Evolutionary conservation across 2,113 vertebrate species (phyloP), one percentile per base, ranked within the genome.

Genomic region (Meles meles): DNA sequence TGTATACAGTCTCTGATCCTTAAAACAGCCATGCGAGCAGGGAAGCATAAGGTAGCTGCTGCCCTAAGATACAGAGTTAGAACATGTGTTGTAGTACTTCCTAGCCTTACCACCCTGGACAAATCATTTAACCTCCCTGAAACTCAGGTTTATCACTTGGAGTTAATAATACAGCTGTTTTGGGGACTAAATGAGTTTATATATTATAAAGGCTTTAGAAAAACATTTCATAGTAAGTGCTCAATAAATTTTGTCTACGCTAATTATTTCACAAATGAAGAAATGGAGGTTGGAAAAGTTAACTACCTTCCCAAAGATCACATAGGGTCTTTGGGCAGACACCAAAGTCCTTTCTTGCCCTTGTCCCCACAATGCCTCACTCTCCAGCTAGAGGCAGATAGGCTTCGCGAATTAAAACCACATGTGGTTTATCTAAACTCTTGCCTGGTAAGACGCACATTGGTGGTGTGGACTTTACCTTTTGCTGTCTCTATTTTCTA

Each of bases 261-360:
- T n/a, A 44, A 23, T n/a, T 31, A 81, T 57, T 88, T 90, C 55
- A 85, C 42, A 85, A 79, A 87, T 39, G 52, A 96, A 82, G 37
- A 74, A 74, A 71, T 14, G 27, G 69, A 47, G 25, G 34, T 91
- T 23, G 44, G 79, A 91, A 85, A 52, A 72, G 13, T 79, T 74
- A 86, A 44, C 17, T 42, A 67, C 39, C 27, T 77, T 69, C 8
- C 65, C 65, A 72, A 52, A 89, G 82, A 25, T 85, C 34, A 69
- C n/a, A 82, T 2, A 55, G 18, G 12, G n/a, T n/a, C n/a, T n/a
- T 61, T 4, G 39, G 52, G 42, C 0, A 9, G 21, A 29, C 11
- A 39, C 15, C 13, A 14, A 65, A 89, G 7, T 81, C 47, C 21
- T 65, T 74, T 27, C 39, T 85, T 49, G 15, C 13, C n/a, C 11